Evolutionary conservation across 2,888 invertebrate species (phyloP).

Genomic region (Heliconius sara): DNA sequence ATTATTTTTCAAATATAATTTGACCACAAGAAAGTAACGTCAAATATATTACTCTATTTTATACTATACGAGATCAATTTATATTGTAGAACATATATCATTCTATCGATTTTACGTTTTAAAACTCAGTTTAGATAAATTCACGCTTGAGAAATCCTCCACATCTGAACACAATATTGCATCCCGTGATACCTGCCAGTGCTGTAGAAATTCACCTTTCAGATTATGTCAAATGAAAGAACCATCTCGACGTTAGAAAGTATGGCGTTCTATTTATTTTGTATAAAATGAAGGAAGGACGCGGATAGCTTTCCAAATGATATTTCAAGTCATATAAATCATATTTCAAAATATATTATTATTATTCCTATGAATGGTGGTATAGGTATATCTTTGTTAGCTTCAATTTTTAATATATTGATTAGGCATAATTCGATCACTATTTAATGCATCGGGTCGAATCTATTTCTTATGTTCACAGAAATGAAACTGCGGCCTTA

Average conservation of each 20-base stretch:
- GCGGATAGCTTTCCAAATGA: slow-evolving; percentile 7
- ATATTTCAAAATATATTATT: slow-evolving; percentile 3
- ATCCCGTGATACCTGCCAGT: slow-evolving; percentile 9
- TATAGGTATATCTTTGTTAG: too few relatives aligned
- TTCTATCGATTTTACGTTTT: neutral
- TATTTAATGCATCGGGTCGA: too few relatives aligned
- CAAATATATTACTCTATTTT: neutral
- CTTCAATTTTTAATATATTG: too few relatives aligned
- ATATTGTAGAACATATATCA: neutral
- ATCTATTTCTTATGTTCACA: too few relatives aligned
- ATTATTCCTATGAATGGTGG: neutral
- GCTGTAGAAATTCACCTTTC: slow-evolving; percentile 11
- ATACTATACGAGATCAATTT: neutral
- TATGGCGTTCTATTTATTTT: slow-evolving; percentile 5
- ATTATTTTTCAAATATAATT: neutral
- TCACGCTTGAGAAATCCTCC: neutral
- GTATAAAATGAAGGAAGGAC: neutral
- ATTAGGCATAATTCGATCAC: too few relatives aligned
- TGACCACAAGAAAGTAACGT: neutral
- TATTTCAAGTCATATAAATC: slow-evolving; percentile 14
- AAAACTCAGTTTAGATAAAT: neutral
- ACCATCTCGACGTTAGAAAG: neutral
- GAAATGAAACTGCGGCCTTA: too few relatives aligned
- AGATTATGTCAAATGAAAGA: slow-evolving; percentile 15
- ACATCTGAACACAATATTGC: neutral